Evolutionary conservation across 2,888 invertebrate species (phyloP), one percentile per base, ranked within the genome.

Genomic region (Parascotia fuliginaria): DNA sequence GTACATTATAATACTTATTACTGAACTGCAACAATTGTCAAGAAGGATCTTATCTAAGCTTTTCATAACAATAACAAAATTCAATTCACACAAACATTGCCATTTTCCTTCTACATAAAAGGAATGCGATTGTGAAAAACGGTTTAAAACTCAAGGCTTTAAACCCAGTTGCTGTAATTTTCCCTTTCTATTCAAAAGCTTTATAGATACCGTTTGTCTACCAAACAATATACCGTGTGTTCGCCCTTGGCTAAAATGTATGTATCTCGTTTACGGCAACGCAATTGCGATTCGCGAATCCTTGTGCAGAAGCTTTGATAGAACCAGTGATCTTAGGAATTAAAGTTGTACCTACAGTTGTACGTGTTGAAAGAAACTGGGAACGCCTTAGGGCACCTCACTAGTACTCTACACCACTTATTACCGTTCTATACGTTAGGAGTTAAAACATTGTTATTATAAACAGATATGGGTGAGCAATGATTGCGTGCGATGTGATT

Each of bases 261-360:
- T n/a, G n/a, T 85, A 82, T 85, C 84, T 87, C 79, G 86, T 87
- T 87, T 83, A 83, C 77, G 77, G 79, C 81, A 85, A 85, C 81
- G 77, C 81, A 84, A 85, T 85, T 85, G 85, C 81, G 71, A 85
- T 84, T 85, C 85, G 83, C 75, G 79, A 83, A 79, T 78, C 83
- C 84, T 86, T 85, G 68, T 73, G 61, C 73, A 71, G 77, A 79
- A 74, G 76, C 79, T 87, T 83, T 87, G 86, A 89, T 85, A 77
- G 81, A 75, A 74, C 77, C 78, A 45, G 36, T 32, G 32, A 37
- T 41, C 31, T 83, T 82, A 84, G 77, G 75, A 65, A 56, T 86
- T 90, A 90, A 89, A 89, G n/a, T n/a, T n/a, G n/a, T n/a, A n/a
- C 85, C 89, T 81, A 91, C 87, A 89, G 85, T 83, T 70, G 78